Evolutionary conservation across 2,113 vertebrate species (phyloP).

Genomic region (Percina caprodes): DNA sequence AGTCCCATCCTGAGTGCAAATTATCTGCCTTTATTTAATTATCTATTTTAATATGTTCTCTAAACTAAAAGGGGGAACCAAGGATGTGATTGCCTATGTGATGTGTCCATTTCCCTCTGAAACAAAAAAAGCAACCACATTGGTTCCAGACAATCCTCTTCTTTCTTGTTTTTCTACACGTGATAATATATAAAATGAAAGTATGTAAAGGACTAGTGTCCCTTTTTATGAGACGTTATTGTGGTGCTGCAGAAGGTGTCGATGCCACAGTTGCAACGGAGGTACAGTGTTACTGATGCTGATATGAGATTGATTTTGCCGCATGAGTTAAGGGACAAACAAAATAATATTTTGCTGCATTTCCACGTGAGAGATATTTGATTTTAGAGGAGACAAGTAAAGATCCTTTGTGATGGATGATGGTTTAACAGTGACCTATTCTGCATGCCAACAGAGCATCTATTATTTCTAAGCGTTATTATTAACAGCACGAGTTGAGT

Average conservation of each 20-base stretch:
- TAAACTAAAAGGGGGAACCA: neutral
- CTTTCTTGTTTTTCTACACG: constrained; percentile 35
- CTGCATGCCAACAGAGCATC: constrained; percentile 47
- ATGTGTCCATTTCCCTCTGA: neutral
- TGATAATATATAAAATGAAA: constrained; percentile 54
- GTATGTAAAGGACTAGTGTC: constrained; percentile 57
- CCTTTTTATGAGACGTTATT: constrained; percentile 31
- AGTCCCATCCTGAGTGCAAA: neutral
- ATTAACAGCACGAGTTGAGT: constrained; percentile 6
- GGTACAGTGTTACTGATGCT: neutral
- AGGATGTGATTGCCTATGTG: constrained; percentile 14
- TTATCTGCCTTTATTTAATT: constrained; percentile 11
- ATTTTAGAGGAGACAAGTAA: neutral
- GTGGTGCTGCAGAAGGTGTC: constrained; percentile 16
- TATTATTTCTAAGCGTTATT: neutral
- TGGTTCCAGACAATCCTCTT: neutral
- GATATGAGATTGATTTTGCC: constrained; percentile 5
- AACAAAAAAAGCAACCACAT: neutral
- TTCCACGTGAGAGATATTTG: neutral
- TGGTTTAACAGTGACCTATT: constrained; percentile 57
- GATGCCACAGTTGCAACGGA: neutral
- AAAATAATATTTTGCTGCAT: no score
- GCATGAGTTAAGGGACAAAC: neutral
- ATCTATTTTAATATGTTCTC: neutral
- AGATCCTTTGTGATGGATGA: neutral